A percentile compares a stretch with the other conserved stretches of the same genome.
Evolutionary conservation across 1,140 invertebrate species (phyloP).

Genomic region (Macrostomum lignano): DNA sequence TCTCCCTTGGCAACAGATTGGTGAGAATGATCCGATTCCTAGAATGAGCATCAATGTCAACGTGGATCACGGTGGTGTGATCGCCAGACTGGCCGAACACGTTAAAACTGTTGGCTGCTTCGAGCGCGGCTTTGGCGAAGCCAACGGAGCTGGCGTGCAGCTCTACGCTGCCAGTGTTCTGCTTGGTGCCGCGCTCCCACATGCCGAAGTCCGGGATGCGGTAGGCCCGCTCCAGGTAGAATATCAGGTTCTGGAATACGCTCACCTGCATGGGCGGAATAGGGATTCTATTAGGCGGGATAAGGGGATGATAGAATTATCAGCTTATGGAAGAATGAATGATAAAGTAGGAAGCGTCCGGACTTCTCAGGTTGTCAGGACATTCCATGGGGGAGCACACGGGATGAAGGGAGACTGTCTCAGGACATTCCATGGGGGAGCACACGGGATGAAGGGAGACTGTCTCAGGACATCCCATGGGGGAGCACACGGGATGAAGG

Average conservation of each 20-base stretch:
- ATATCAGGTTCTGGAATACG: slow-evolving; percentile 94
- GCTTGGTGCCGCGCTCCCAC: slow-evolving; percentile 91
- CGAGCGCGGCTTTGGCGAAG: slow-evolving; percentile 83
- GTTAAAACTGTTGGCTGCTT: slow-evolving; percentile 94
- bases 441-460: no score
- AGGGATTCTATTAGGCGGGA: no score
- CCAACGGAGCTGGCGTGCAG: slow-evolving; percentile 66
- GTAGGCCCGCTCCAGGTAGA: slow-evolving; percentile 93
- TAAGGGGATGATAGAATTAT: no score
- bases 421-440: no score
- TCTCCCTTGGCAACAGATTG: slow-evolving; percentile 80
- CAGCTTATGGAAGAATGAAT: no score
- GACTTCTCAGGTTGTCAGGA: no score
- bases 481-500: no score
- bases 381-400: no score
- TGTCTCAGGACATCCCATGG: no score
- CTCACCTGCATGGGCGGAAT: no score
- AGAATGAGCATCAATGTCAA: slow-evolving; percentile 96
- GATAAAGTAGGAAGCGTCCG: no score
- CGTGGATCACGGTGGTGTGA: slow-evolving; percentile 88
- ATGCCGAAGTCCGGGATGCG: slow-evolving; percentile 92
- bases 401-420: no score
- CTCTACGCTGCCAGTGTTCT: slow-evolving; percentile 86
- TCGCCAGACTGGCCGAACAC: slow-evolving; percentile 85
- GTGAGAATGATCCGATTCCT: slow-evolving; percentile 93